Evolutionary conservation across 2,113 vertebrate genomes (phyloP).

Genomic region (Erythrolamprus reginae): DNA sequence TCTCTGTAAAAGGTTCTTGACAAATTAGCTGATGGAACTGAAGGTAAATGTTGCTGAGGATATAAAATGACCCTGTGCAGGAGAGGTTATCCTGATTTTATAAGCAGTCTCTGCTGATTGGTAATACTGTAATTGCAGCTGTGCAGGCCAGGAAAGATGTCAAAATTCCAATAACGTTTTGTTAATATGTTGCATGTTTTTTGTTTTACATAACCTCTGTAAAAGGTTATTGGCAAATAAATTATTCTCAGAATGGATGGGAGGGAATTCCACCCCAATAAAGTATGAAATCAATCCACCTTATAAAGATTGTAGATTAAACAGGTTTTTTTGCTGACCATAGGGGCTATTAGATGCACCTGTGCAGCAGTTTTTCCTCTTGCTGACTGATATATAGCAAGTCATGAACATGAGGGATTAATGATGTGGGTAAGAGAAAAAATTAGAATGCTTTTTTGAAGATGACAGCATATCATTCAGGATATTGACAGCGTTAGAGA

Average conservation of each 20-base stretch:
- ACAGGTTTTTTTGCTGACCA: conserved; percentile 4
- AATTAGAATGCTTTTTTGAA: conserved; percentile 39
- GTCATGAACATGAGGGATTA: conserved; percentile 37
- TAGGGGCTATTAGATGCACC: conserved; percentile 41
- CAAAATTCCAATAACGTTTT: background rate
- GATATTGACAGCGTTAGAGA: conserved; percentile 25
- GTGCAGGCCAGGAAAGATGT: background rate
- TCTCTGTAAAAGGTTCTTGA: background rate
- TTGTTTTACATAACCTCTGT: background rate
- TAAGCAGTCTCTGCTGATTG: background rate
- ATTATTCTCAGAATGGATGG: background rate
- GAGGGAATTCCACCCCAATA: background rate
- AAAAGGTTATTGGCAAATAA: background rate
- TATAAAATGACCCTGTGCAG: background rate
- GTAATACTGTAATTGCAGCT: background rate
- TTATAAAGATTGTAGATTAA: background rate
- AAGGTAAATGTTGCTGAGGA: background rate
- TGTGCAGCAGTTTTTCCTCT: conserved; percentile 47
- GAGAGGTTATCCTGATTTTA: background rate
- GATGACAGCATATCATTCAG: conserved; percentile 26
- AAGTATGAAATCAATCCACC: conserved; percentile 38
- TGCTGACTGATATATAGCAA: conserved; percentile 49
- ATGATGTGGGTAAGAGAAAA: conserved; percentile 28
- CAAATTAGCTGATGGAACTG: conserved; percentile 5
- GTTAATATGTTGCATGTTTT: background rate